These are phyloP conservation scores for Sceloporus undulatus DNA, from an alignment of 2,113 vertebrate species.

Conservation along the genomic window DNA sequence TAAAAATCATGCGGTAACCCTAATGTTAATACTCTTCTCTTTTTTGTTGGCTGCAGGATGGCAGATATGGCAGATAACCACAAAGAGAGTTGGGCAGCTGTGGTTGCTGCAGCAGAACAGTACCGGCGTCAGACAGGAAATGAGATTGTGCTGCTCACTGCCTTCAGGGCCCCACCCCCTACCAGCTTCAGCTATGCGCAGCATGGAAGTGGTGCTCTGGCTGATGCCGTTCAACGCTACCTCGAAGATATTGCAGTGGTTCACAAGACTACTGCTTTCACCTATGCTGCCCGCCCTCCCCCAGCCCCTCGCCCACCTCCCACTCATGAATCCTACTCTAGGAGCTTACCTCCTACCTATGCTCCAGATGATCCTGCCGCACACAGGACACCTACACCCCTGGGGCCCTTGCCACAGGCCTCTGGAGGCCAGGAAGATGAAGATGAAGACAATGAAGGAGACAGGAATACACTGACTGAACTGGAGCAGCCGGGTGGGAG, in stretches of 20 bases:
- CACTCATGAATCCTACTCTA: slow-evolving; percentile 76
- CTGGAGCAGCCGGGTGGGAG: slow-evolving; percentile 6
- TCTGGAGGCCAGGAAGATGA: slow-evolving; percentile 75
- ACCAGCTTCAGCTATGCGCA: slow-evolving; percentile 82
- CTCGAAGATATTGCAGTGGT: slow-evolving; percentile 90
- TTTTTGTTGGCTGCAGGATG: slow-evolving; percentile 55
- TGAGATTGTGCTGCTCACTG: slow-evolving; percentile 88
- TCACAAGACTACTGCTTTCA: slow-evolving; percentile 85
- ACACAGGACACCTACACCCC: slow-evolving; percentile 38
- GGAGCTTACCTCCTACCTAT: slow-evolving; percentile 87
- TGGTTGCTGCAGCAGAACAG: slow-evolving; percentile 85
- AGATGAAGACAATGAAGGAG: slow-evolving; percentile 76
- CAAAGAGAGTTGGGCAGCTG: slow-evolving; percentile 87
- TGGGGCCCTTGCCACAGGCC: slow-evolving; percentile 25
- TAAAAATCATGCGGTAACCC: too few relatives aligned
- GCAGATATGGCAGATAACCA: slow-evolving; percentile 88
- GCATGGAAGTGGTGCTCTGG: slow-evolving; percentile 87
- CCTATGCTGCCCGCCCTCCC: slow-evolving; percentile 72
- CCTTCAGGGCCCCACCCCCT: slow-evolving; percentile 80
- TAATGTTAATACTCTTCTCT: neutral
- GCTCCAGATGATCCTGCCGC: slow-evolving; percentile 69
- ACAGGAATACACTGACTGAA: slow-evolving; percentile 70
- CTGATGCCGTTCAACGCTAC: slow-evolving; percentile 85
- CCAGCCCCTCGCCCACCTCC: slow-evolving; percentile 58
- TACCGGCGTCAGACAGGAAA: slow-evolving; percentile 89